Evolutionary conservation across 1,140 invertebrate species (phyloP).

Genomic region (Bombyx mori): ASM3026992v2 NC_085110.1:16249001-16249500

Average conservation of each 20-base stretch:
- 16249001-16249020: too few relatives aligned
- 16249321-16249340: too few relatives aligned
- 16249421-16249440: too few relatives aligned
- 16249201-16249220: neutral
- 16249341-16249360: too few relatives aligned
- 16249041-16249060: conserved; percentile 2
- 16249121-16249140: conserved; percentile 57
- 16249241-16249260: neutral
- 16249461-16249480: too few relatives aligned
- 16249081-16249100: conserved; percentile 32
- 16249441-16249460: too few relatives aligned
- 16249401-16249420: too few relatives aligned
- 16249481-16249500: too few relatives aligned
- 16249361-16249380: too few relatives aligned
- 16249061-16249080: conserved; percentile 32
- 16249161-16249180: conserved; percentile 32
- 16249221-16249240: neutral
- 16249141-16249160: conserved; percentile 36
- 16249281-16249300: neutral
- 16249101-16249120: conserved; percentile 39
- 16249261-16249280: neutral
- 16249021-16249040: too few relatives aligned
- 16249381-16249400: too few relatives aligned
- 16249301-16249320: neutral
- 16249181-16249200: conserved; percentile 7